These are phyloP conservation scores for Malurus elegans DNA, from an alignment of 2,113 vertebrate species.

Conservation along the genomic window DNA sequence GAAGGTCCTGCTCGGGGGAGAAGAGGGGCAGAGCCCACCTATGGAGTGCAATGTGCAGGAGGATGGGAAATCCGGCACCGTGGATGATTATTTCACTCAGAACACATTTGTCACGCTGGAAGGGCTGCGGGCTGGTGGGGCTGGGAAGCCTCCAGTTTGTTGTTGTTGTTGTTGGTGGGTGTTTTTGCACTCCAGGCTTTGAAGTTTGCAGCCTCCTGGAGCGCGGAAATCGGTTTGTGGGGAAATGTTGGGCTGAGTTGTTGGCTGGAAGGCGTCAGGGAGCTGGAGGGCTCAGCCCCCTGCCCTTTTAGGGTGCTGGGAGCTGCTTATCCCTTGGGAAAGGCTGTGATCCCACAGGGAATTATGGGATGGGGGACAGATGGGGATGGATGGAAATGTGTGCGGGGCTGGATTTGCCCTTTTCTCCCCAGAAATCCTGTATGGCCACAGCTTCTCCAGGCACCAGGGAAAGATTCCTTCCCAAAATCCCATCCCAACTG, in stretches of 20 bases:
- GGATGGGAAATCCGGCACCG: not conserved
- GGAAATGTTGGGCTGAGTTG: not conserved
- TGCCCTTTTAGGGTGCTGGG: not conserved
- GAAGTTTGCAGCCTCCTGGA: slow-evolving; percentile 23
- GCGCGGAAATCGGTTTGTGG: not conserved
- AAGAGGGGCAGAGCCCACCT: slow-evolving; percentile 1
- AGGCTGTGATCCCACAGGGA: not conserved
- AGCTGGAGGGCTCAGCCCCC: not conserved
- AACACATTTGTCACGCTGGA: slow-evolving; percentile 32
- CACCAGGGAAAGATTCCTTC: not conserved
- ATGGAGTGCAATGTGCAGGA: not conserved
- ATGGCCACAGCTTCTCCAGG: not conserved
- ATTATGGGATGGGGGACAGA: not conserved
- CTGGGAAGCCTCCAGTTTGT: slow-evolving; percentile 11
- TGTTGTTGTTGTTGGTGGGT: not conserved
- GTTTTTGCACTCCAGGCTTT: slow-evolving; percentile 4
- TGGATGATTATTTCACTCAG: not conserved
- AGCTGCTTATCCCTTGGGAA: not conserved
- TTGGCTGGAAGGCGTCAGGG: not conserved
- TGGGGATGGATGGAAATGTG: accelerated
- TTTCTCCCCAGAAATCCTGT: not conserved
- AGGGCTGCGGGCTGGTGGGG: not conserved
- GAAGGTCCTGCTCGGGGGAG: not conserved
- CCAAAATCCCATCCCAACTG: not conserved
- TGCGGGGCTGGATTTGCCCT: not conserved